Percentiles rank a stretch among this genome's conserved stretches.
These are phyloP conservation scores for Diorhabda elongata DNA, from an alignment of 1,140 invertebrate genomes.

Conservation along the genomic window DNA sequence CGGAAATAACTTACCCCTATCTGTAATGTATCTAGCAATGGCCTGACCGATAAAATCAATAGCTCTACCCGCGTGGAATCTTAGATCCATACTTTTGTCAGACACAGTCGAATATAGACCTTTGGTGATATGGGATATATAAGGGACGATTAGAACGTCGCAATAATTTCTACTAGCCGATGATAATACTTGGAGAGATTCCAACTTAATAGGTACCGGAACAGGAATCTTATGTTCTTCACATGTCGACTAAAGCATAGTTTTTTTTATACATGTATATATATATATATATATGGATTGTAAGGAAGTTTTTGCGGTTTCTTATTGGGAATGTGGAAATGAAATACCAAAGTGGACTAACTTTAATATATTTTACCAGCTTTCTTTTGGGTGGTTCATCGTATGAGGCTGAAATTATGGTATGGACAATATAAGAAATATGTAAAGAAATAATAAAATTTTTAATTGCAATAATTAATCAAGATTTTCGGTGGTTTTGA, in stretches of 20 bases:
- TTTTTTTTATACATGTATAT: background rate
- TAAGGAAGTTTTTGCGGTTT: too few relatives aligned
- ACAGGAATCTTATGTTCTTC: conserved; percentile 31
- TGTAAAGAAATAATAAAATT: too few relatives aligned
- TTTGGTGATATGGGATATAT: conserved; percentile 55
- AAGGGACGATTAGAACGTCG: conserved; percentile 51
- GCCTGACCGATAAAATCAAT: conserved; percentile 61
- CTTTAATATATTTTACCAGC: too few relatives aligned
- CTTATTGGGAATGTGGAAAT: too few relatives aligned
- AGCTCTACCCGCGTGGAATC: conserved; percentile 59
- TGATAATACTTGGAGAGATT: conserved; percentile 72
- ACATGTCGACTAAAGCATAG: background rate
- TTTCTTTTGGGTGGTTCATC: too few relatives aligned
- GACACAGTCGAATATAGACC: conserved; percentile 53
- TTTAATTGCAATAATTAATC: too few relatives aligned
- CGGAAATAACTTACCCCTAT: conserved; percentile 12
- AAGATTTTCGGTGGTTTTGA: too few relatives aligned
- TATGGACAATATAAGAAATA: too few relatives aligned
- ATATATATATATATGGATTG: background rate
- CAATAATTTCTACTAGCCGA: conserved; percentile 65
- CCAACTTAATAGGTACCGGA: conserved; percentile 63
- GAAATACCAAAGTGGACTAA: too few relatives aligned
- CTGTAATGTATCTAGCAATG: conserved; percentile 44
- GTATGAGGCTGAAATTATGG: too few relatives aligned
- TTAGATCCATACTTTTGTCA: conserved; percentile 57